phyloP scores from a whole-genome alignment of 1,140 invertebrate genomes.

The Achatina immaculata region DNA sequence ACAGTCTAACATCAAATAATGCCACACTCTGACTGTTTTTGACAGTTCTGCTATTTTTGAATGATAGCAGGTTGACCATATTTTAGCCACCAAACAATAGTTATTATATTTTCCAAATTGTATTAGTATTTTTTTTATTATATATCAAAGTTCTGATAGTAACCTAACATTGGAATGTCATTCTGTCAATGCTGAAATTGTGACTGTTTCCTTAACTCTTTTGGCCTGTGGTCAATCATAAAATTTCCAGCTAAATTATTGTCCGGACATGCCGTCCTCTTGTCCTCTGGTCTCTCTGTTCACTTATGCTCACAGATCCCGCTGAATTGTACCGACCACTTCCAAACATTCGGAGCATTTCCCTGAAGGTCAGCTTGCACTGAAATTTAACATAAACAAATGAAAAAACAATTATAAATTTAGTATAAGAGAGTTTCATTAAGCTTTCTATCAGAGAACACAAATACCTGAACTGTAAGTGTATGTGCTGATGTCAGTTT shows the following conservation, averaged over 20 bases:
- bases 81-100: too few relatives aligned
- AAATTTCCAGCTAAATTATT: not conserved
- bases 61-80: too few relatives aligned
- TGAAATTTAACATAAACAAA: constrained; percentile 4
- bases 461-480: not conserved
- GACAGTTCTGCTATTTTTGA: too few relatives aligned
- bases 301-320: constrained; percentile 12
- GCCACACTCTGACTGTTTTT: too few relatives aligned
- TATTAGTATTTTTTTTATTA: too few relatives aligned
- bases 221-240: not conserved
- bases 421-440: not conserved
- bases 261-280: constrained; percentile 2
- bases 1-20: too few relatives aligned
- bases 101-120: too few relatives aligned
- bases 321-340: not conserved
- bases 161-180: too few relatives aligned
- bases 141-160: too few relatives aligned
- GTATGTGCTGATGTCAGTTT: not conserved
- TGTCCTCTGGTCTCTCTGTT: not conserved
- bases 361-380: constrained; percentile 33
- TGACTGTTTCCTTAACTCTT: not conserved
- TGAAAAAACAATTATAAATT: not conserved
- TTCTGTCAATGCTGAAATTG: not conserved
- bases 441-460: not conserved
- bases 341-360: constrained; percentile 36